Percentiles rank a stretch among this genome's conserved stretches.
These are phyloP conservation scores for Odobenus rosmarus DNA, from an alignment of 2,113 vertebrate species.

Conservation along the genomic window DNA sequence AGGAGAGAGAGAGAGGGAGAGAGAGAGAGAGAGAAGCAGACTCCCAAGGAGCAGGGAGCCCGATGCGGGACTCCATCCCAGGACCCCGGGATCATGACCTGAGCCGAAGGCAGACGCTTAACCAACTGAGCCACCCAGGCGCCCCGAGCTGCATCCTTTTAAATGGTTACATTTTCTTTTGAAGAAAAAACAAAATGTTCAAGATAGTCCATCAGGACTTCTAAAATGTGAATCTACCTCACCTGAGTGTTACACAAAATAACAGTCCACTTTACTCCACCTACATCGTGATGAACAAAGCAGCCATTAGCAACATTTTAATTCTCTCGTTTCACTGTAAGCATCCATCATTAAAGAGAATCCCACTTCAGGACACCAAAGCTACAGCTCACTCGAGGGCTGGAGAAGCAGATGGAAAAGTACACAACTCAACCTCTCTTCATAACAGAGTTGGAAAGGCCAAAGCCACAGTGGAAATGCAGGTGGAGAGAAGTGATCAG, in stretches of 20 bases:
- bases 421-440: background rate
- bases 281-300: background rate
- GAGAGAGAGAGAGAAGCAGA: too few species aligned
- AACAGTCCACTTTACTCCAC: background rate
- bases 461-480: background rate
- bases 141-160: background rate
- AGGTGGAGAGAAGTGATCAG: background rate
- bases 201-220: background rate
- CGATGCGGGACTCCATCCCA: too few species aligned
- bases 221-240: background rate
- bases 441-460: background rate
- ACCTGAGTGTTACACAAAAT: background rate
- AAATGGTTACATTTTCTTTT: background rate
- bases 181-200: background rate
- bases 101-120: too few species aligned
- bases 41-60: too few species aligned
- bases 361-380: background rate
- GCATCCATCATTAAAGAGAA: background rate
- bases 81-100: too few species aligned
- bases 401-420: background rate
- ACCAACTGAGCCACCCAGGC: too few species aligned
- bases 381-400: background rate
- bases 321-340: background rate
- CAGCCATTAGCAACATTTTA: background rate
- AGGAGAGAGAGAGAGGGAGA: too few species aligned